A percentile compares a stretch with the other conserved stretches of the same genome.
These are phyloP conservation scores for Epizoanthus rinbou DNA, from an alignment of 92 coral and sea anemone species.

Conservation along the genomic window DNA sequence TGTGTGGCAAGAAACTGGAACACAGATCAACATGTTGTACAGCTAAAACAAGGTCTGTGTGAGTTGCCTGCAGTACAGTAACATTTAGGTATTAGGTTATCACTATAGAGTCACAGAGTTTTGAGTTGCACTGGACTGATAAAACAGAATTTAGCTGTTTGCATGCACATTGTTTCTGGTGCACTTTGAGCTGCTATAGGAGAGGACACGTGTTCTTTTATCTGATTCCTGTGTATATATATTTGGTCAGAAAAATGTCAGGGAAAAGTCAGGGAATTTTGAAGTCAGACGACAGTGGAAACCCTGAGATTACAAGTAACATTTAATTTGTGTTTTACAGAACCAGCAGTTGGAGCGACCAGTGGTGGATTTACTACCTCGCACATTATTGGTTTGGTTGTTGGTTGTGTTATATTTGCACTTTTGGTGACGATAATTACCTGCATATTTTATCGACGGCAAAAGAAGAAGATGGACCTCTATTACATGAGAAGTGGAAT, in stretches of 20 bases:
- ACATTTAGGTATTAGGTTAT: neutral
- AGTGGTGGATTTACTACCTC: conserved; percentile 18
- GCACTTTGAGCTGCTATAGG: too few relatives aligned
- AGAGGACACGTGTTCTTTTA: too few relatives aligned
- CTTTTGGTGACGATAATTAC: conserved; percentile 50
- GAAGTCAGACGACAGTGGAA: too few relatives aligned
- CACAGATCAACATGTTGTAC: conserved; percentile 8
- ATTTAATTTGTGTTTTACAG: neutral
- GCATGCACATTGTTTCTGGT: too few relatives aligned
- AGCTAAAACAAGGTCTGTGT: conserved; percentile 19
- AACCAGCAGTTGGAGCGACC: neutral
- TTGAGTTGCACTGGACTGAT: too few relatives aligned
- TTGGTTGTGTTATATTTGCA: conserved; percentile 58
- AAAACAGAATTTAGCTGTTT: too few relatives aligned
- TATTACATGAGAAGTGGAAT: conserved; percentile 58
- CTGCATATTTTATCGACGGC: conserved; percentile 58
- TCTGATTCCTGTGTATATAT: too few relatives aligned
- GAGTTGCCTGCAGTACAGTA: neutral
- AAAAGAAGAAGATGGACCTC: conserved; percentile 73
- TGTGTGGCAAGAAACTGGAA: conserved; percentile 72
- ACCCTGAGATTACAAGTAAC: too few relatives aligned
- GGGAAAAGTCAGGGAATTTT: too few relatives aligned
- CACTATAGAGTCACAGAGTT: too few relatives aligned
- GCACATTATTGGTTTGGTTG: conserved; percentile 57
- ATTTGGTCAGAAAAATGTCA: too few relatives aligned